Evolutionary conservation across 2,888 invertebrate genomes (phyloP).

Genomic region (Hirtodrosophila histrioides): DNA sequence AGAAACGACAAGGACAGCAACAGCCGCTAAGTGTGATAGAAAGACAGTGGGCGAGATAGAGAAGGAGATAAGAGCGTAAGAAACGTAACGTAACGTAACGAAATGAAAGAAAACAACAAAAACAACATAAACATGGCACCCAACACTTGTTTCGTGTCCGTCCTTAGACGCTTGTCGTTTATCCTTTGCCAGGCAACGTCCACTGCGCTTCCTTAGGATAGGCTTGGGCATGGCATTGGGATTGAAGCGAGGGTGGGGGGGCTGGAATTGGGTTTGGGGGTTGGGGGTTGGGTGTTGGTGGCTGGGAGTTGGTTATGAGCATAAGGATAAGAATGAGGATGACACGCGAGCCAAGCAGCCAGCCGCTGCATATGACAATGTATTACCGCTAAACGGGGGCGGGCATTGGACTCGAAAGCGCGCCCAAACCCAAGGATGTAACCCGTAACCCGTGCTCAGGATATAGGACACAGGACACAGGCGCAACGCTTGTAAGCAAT

Average conservation of each 20-base stretch:
- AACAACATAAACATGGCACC: slow-evolving; percentile 72
- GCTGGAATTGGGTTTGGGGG: neutral
- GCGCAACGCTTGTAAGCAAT: slow-evolving; percentile 74
- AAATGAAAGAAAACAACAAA: slow-evolving; percentile 60
- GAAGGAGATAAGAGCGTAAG: slow-evolving; percentile 14
- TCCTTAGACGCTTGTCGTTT: slow-evolving; percentile 38
- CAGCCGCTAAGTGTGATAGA: slow-evolving; percentile 5
- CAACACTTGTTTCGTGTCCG: slow-evolving; percentile 74
- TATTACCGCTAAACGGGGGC: slow-evolving; percentile 69
- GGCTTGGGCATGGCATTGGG: neutral
- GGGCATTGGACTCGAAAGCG: slow-evolving; percentile 18
- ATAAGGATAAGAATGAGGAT: slow-evolving; percentile 20
- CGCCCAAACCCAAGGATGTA: neutral
- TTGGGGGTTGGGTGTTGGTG: slow-evolving; percentile 1
- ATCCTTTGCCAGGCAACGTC: slow-evolving; percentile 54
- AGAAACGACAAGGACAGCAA: slow-evolving; percentile 47
- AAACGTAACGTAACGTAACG: slow-evolving; percentile 40
- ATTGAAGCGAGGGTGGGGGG: neutral
- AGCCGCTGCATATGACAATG: slow-evolving; percentile 70
- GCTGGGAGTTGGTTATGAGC: slow-evolving; percentile 18
- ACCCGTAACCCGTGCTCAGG: neutral
- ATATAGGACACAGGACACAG: slow-evolving; percentile 30
- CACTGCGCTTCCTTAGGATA: slow-evolving; percentile 27
- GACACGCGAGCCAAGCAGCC: slow-evolving; percentile 24
- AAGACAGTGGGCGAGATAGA: neutral